A percentile compares a stretch with the other conserved stretches of the same genome.
Conservation (phyloP, 2,113 vertebrate genomes). For the Bubo bubo region DNA sequence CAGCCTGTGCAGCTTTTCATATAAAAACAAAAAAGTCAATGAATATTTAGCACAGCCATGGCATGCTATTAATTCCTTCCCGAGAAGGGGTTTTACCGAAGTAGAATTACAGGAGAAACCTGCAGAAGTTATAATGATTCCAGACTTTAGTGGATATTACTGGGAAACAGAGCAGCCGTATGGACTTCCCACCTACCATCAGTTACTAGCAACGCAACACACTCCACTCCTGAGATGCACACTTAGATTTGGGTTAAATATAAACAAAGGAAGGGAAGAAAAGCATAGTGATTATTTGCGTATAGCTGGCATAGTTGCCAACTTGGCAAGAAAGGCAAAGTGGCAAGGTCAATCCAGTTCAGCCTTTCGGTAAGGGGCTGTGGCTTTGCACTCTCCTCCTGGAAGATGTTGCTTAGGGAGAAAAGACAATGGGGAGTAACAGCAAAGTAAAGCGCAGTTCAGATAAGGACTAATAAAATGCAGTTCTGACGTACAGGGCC, state of each 20-base stretch:
- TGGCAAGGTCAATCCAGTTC: accelerated
- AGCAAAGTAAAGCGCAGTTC: not conserved
- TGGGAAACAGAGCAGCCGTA: not conserved
- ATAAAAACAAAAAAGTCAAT: not conserved
- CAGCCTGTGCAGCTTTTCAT: not conserved
- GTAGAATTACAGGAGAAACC: slow-evolving; percentile 13
- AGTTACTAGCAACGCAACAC: not conserved
- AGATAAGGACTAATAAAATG: not conserved
- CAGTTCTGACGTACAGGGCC: not conserved
- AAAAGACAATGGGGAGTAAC: not conserved
- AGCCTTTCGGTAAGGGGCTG: accelerated
- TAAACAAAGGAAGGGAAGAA: not conserved
- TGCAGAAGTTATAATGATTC: not conserved
- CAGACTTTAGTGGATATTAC: not conserved
- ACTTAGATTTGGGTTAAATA: not conserved
- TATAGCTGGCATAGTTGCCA: not conserved
- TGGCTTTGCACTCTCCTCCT: not conserved
- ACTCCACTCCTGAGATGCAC: not conserved
- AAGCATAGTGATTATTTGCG: not conserved
- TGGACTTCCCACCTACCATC: not conserved
- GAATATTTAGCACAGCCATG: not conserved
- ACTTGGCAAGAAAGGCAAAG: not conserved
- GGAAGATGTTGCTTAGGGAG: not conserved
- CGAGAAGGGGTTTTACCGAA: not conserved
- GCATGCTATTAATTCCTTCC: not conserved